These are phyloP conservation scores for Sphyrna mokarran DNA, from an alignment of 2,113 vertebrate species.

Conservation along the genomic window DNA sequence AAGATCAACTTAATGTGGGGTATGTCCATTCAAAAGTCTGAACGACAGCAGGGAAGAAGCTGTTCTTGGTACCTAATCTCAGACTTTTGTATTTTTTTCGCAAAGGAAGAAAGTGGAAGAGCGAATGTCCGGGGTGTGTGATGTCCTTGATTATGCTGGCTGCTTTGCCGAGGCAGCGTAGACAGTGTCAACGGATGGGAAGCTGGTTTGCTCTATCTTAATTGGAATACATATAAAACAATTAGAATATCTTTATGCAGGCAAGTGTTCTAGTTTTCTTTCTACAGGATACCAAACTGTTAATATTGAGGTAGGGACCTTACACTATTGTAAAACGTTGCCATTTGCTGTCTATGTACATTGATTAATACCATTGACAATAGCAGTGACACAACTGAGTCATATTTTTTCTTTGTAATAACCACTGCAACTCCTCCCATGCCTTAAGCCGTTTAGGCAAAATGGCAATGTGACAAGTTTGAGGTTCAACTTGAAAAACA, in stretches of 20 bases:
- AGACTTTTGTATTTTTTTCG: too few species aligned
- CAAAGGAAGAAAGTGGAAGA: too few species aligned
- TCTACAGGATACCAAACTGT: background rate
- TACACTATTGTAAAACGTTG: background rate
- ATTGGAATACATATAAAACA: too few species aligned
- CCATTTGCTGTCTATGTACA: background rate
- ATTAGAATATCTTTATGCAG: background rate
- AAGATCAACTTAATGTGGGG: too few species aligned
- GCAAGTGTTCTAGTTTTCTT: background rate
- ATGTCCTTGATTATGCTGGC: too few species aligned
- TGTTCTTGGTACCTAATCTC: too few species aligned
- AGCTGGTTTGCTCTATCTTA: background rate
- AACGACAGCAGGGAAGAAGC: too few species aligned
- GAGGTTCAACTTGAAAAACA: background rate
- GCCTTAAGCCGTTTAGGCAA: background rate
- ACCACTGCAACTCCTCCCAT: background rate
- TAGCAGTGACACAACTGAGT: background rate
- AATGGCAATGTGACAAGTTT: background rate
- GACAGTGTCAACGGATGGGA: too few species aligned
- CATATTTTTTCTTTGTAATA: background rate
- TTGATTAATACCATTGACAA: background rate
- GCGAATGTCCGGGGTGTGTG: too few species aligned
- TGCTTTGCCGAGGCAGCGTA: too few species aligned
- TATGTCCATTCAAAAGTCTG: too few species aligned
- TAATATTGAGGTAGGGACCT: background rate